phyloP scores from a whole-genome alignment of 2,888 invertebrate genomes.

The Platerodrilus igneus region DNA sequence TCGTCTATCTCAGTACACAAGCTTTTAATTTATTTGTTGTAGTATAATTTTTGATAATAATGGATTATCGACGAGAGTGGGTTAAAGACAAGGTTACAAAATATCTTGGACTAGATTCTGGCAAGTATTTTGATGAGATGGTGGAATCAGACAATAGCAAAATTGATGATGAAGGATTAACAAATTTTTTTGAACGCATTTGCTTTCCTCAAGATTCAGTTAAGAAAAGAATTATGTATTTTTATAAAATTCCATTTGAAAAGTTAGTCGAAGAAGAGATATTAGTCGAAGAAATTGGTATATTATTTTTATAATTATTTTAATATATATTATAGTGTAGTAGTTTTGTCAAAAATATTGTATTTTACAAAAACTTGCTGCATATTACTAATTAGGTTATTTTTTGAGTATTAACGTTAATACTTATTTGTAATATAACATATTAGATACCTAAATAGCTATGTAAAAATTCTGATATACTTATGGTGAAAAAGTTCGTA shows the following conservation, averaged over 20 bases:
- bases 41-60: conserved; percentile 18
- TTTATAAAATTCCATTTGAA: conserved; percentile 67
- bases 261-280: conserved; percentile 72
- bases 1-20: too few relatives aligned
- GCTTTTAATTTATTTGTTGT: too few relatives aligned
- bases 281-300: conserved; percentile 68
- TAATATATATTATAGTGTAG: too few relatives aligned
- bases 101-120: conserved; percentile 56
- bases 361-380: background rate
- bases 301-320: background rate
- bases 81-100: conserved; percentile 59
- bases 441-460: too few relatives aligned
- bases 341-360: too few relatives aligned
- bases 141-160: conserved; percentile 51
- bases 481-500: too few relatives aligned
- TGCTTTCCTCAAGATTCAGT: conserved; percentile 49
- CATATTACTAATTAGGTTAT: too few relatives aligned
- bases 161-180: conserved; percentile 51
- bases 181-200: conserved; percentile 55
- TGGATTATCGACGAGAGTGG: conserved; percentile 64
- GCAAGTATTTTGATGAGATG: conserved; percentile 56
- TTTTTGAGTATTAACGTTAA: too few relatives aligned
- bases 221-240: conserved; percentile 59
- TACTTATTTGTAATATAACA: too few relatives aligned
- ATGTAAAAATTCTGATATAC: too few relatives aligned